Conservation (phyloP, 2,113 vertebrate genomes). For the Tringa solitaria region DNA sequence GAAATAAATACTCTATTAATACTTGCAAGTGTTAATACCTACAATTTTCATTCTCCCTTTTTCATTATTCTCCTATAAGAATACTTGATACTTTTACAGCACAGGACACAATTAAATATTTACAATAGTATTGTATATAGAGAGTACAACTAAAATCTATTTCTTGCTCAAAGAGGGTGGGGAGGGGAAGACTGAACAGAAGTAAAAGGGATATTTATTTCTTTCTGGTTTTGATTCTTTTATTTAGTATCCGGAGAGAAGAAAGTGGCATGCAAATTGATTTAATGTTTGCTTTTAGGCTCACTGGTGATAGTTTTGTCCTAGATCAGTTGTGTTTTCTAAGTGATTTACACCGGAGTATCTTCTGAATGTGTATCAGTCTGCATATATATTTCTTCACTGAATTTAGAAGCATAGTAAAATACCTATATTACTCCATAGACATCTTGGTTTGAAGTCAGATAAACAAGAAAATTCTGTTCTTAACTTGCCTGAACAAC, state of each 20-base stretch:
- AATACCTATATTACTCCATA: background rate
- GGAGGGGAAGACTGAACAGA: background rate
- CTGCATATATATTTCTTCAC: background rate
- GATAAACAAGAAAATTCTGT: background rate
- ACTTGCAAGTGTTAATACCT: background rate
- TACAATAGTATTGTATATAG: background rate
- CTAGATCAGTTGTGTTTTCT: background rate
- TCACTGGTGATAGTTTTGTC: background rate
- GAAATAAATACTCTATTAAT: background rate
- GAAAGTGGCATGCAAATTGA: background rate
- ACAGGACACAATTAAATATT: background rate
- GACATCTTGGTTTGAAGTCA: background rate
- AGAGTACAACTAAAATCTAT: background rate
- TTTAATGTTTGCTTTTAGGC: background rate
- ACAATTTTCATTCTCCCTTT: background rate
- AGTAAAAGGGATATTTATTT: background rate
- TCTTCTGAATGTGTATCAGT: background rate
- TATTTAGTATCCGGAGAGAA: background rate
- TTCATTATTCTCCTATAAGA: background rate
- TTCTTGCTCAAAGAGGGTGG: background rate
- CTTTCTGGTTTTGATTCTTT: background rate
- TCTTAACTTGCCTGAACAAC: background rate
- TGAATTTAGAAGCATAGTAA: background rate
- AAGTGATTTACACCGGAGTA: background rate
- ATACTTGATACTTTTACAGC: background rate